Percentiles rank a stretch among this genome's conserved stretches.
Evolutionary conservation across 2,113 vertebrate species (phyloP).

Genomic region (Nerophis ophidion): DNA sequence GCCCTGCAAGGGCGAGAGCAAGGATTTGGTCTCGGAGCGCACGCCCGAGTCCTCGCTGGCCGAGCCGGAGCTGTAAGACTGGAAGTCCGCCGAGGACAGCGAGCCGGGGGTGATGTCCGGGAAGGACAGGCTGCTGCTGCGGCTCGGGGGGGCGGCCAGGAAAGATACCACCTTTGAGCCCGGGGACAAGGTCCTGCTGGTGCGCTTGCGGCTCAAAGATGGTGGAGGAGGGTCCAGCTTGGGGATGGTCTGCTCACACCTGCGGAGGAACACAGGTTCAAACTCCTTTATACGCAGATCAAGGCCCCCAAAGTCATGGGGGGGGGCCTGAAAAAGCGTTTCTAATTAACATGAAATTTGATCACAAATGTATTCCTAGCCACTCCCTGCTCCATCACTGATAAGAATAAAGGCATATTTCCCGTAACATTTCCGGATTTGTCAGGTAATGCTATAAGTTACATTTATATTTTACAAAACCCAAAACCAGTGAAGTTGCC

Average conservation of each 20-base stretch:
- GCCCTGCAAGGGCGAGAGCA: conserved; percentile 37
- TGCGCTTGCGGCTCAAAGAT: conserved; percentile 71
- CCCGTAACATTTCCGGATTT: too few species aligned
- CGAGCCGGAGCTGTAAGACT: conserved; percentile 65
- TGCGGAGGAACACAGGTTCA: conserved; percentile 31
- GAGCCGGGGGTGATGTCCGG: conserved; percentile 69
- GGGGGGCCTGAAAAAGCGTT: too few species aligned
- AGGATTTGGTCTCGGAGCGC: conserved; percentile 61
- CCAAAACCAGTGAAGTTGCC: too few species aligned
- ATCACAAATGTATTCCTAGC: too few species aligned
- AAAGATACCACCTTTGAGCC: conserved; percentile 51
- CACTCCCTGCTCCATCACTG: too few species aligned
- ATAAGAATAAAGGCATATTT: too few species aligned
- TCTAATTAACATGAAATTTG: too few species aligned
- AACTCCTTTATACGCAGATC: too few species aligned
- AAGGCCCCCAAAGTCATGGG: too few species aligned
- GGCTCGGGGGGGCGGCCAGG: conserved; percentile 24
- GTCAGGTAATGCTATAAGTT: too few species aligned
- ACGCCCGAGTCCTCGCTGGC: conserved; percentile 69
- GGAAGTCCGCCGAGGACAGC: conserved; percentile 66
- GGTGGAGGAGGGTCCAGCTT: conserved; percentile 77
- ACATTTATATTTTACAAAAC: too few species aligned
- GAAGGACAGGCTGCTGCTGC: conserved; percentile 63
- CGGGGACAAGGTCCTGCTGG: conserved; percentile 72
- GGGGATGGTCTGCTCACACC: conserved; percentile 72